Base-by-base conservation (phyloP, 2,797 vertebrate species). In the Myripristis murdjan region DNA sequence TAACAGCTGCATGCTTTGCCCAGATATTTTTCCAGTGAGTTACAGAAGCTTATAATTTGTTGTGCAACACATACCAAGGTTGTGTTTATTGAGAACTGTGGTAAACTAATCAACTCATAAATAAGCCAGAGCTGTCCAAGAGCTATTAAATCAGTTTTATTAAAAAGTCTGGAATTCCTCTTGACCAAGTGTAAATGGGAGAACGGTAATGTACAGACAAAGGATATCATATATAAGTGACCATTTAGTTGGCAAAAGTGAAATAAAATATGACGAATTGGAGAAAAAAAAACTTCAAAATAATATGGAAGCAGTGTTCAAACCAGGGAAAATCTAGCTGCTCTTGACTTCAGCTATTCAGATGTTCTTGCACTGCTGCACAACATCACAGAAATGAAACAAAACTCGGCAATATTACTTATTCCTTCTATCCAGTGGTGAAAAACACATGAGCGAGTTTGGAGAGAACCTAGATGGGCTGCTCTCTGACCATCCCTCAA, bases 71-170 rank as follows among this genome's bases (percentile, higher is more conserved):
- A 87, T 79, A 83, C 65, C 62, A 28, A 81, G 54, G 81, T 56
- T 48, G 64, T 83, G 76, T 87, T 90, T 86, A 85, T 70, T 70
- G 73, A 83, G 75, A 54, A 59, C 33, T 85, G 79, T 11, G 84
- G 84, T 72, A 61, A 86, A 83, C 44, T 63, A 81, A 87, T 87
- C 63, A 88, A 76, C 75, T 44, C 63, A 73, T 85, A 74, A 81
- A 84, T 81, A 70, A 79, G 65, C 73, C 14, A 73, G 58, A 77
- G 59, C 75, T 26, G 59, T 77, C 63, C 18, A 59, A 60, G 49
- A 74, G 74, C 79, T 70, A 41, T 26, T 16, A 57, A 64, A 56
- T 37, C 16, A 41, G 33, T 51, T 66, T 54, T 41, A 46, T 16
- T n/a, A 65, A 66, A 43, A 39, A 49, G 37, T 44, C 61, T 35